Evolutionary conservation across 2,113 vertebrate genomes (phyloP), one percentile per base, ranked within the genome.

Genomic region (Clarias batrachus): DNA sequence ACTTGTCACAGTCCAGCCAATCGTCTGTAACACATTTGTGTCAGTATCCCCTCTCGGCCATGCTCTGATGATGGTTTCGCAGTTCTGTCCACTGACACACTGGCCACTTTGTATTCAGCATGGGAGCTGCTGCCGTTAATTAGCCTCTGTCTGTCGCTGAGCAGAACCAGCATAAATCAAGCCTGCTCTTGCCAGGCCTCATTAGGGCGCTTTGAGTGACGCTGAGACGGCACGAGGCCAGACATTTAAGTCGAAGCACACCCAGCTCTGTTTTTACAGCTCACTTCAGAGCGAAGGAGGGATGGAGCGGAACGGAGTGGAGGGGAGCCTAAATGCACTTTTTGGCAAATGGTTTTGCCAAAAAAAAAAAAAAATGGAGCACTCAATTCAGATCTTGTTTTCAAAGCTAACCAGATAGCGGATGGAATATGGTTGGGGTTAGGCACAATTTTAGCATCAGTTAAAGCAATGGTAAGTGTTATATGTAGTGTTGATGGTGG

Each of bases 51-150:
- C 68, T 37, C 78, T 41, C 30, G 13, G 70, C 68, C 41, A 52
- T 76, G 21, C 57, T 56, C 80, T 76, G 80, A 83, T 54, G 70
- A 54, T 57, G 48, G 57, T 77, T 68, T 62, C 57, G 71, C 62
- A 27, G 60, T 68, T 63, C 60, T 41, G 81, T 87, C 60, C 73
- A 30, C 48, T 77, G 62, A 83, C 73, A 87, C 86, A 87, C 81
- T 87, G 86, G 71, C 60, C 73, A 59, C 71, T 78, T 62, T 87
- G 86, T 87, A 66, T 83, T 83, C 81, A 83, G 86, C 76, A 85
- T 84, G 87, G 66, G 87, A 88, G 87, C 82, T 88, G 87, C 79
- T 88, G 87, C 27, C 59, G 54, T 83, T 88, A 88, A 85, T 88
- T 88, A 88, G 56, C 65, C 82, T 88, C 83, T 84, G 87, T 80